These are phyloP conservation scores for Gephyroberyx darwinii DNA, from an alignment of 2,797 vertebrate genomes.

Conservation along the genomic window DNA sequence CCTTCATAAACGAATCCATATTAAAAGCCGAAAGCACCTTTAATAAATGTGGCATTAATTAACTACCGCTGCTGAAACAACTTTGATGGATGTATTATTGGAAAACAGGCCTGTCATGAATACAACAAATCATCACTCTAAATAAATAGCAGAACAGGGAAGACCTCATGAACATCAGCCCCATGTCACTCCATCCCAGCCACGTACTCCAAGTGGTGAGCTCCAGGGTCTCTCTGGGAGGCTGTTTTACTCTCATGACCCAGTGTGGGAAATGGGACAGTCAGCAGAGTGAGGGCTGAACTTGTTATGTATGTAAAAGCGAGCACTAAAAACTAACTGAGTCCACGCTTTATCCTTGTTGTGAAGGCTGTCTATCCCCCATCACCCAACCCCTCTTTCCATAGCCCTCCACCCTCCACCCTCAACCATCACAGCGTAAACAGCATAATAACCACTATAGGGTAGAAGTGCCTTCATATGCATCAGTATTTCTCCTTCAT, in stretches of 20 bases:
- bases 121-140: too few relatives aligned
- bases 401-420: neutral
- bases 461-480: too few relatives aligned
- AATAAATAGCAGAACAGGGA: neutral
- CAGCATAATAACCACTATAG: neutral
- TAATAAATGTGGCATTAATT: too few relatives aligned
- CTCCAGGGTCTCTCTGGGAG: slow-evolving; percentile 1
- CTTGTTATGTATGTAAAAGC: slow-evolving; percentile 29
- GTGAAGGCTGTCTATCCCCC: slow-evolving; percentile 31
- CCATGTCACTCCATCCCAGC: slow-evolving; percentile 16
- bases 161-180: slow-evolving; percentile 17
- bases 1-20: too few relatives aligned
- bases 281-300: slow-evolving; percentile 19
- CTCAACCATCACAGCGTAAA: neutral
- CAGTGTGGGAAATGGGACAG: slow-evolving; percentile 72
- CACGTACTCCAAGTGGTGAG: slow-evolving; percentile 20
- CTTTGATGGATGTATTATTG: too few relatives aligned
- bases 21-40: too few relatives aligned
- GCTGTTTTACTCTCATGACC: slow-evolving; percentile 48
- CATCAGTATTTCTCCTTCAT: too few relatives aligned
- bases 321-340: slow-evolving; percentile 35
- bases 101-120: too few relatives aligned
- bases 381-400: slow-evolving; percentile 2
- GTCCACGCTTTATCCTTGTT: slow-evolving; percentile 51
- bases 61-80: too few relatives aligned